A percentile compares a stretch with the other conserved stretches of the same genome.
Conservation (phyloP, 2,888 invertebrate genomes). For the Tyria jacobaeae region DNA sequence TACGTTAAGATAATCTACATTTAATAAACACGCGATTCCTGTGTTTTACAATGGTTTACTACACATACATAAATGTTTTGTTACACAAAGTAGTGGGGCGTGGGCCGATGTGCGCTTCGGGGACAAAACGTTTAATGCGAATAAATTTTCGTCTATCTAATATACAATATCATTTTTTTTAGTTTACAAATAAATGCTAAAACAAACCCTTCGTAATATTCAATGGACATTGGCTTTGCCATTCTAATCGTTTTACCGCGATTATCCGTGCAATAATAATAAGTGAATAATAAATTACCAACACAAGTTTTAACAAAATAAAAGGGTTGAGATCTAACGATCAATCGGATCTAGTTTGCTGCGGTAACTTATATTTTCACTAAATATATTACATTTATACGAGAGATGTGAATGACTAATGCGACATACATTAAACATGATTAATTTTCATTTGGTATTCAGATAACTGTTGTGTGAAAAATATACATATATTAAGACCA, state of each 20-base stretch:
- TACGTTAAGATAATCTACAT: conserved; percentile 51
- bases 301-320: conserved; percentile 1
- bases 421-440: neutral
- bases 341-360: neutral
- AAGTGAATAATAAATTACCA: conserved; percentile 52
- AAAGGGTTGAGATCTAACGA: neutral
- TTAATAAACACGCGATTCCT: conserved; percentile 47
- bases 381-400: neutral
- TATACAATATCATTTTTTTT: conserved; percentile 63
- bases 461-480: neutral
- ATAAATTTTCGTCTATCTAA: conserved; percentile 64
- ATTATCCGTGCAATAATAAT: conserved; percentile 60
- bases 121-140: conserved; percentile 36
- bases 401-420: neutral
- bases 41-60: conserved; percentile 40
- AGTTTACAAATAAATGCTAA: conserved; percentile 66
- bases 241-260: conserved; percentile 45
- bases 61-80: conserved; percentile 35
- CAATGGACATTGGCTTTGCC: conserved; percentile 67
- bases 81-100: conserved; percentile 23
- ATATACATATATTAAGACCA: neutral
- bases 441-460: conserved; percentile 5
- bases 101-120: conserved; percentile 54
- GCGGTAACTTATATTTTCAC: neutral
- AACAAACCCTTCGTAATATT: conserved; percentile 56